phyloP scores from a whole-genome alignment of 2,113 vertebrate genomes.

The Hystrix brachyura region DNA sequence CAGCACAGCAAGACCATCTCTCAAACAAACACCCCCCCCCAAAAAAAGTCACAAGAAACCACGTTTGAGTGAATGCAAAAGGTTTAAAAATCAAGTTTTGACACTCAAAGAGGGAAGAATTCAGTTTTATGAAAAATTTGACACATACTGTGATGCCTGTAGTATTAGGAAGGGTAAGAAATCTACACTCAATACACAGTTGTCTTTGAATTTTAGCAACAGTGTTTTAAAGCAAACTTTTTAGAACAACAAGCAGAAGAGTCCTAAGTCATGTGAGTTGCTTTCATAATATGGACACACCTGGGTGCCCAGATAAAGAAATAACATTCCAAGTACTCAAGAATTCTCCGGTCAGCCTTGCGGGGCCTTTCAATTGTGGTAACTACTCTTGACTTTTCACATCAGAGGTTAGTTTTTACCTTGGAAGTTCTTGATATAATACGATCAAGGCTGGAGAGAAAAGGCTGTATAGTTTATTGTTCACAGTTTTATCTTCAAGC shows the following conservation, averaged over 20 bases:
- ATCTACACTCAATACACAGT: slow-evolving; percentile 56
- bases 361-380: not conserved
- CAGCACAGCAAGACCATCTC: not conserved
- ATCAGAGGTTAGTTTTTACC: slow-evolving; percentile 44
- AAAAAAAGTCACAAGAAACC: not conserved
- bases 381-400: not conserved
- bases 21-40: not conserved
- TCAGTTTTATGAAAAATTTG: not conserved
- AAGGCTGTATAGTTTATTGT: slow-evolving; percentile 45
- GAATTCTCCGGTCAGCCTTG: not conserved
- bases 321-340: not conserved
- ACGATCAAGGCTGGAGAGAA: slow-evolving; percentile 3
- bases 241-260: slow-evolving; percentile 34
- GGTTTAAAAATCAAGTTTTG: slow-evolving; percentile 48
- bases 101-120: not conserved
- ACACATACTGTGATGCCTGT: not conserved
- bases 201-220: slow-evolving; percentile 65
- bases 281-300: not conserved
- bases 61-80: not conserved
- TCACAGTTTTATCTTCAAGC: slow-evolving; percentile 68
- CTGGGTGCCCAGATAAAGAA: not conserved
- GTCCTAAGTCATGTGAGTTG: not conserved
- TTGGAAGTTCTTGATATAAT: slow-evolving; percentile 55
- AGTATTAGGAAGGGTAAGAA: slow-evolving; percentile 39
- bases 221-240: slow-evolving; percentile 18